phyloP scores from a whole-genome alignment of 2,797 vertebrate genomes.

The Mormyrops attenuatus region DNA sequence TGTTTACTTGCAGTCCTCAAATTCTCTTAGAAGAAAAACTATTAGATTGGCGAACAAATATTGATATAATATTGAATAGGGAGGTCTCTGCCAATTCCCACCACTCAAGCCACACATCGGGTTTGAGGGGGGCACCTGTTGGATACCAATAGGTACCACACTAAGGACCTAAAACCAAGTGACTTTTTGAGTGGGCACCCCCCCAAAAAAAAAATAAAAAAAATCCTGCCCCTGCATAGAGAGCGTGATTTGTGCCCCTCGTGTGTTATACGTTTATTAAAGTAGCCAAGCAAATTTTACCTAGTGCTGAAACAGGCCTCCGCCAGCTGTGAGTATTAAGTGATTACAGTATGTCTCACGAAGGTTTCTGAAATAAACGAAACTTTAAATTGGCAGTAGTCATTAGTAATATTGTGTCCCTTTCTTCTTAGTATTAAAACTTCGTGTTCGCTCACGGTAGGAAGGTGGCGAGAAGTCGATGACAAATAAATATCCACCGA shows the following conservation, averaged over 20 bases:
- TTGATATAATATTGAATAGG: neutral
- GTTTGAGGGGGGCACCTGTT: neutral
- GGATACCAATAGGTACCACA: neutral
- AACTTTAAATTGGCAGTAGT: neutral
- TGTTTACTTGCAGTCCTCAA: neutral
- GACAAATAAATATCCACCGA: neutral
- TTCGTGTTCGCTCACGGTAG: neutral
- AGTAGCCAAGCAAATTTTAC: neutral
- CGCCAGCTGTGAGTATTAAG: neutral
- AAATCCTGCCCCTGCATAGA: neutral
- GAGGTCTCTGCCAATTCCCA: neutral
- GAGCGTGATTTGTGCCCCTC: neutral
- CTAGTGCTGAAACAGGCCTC: neutral
- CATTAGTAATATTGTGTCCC: neutral
- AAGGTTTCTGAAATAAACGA: neutral
- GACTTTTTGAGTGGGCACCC: neutral
- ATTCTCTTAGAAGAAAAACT: neutral
- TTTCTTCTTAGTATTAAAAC: neutral
- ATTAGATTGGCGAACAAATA: neutral
- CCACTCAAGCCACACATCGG: neutral
- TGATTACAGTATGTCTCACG: neutral
- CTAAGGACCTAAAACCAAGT: neutral
- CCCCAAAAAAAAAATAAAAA: neutral
- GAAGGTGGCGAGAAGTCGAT: neutral
- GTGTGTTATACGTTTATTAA: neutral